phyloP scores from a whole-genome alignment of 2,113 vertebrate genomes.

The Microtus ochrogaster region DNA sequence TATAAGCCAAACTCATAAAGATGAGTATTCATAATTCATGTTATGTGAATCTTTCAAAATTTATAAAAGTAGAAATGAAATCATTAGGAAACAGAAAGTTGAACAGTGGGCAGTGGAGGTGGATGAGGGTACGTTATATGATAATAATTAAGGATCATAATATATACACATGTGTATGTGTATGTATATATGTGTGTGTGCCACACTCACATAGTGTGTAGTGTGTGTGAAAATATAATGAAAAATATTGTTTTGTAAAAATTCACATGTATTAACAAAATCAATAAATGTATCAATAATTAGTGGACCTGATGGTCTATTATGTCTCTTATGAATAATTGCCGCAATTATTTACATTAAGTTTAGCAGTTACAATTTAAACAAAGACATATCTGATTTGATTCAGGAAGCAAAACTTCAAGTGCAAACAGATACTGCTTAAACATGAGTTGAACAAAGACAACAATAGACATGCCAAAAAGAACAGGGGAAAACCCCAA shows the following conservation, averaged over 20 bases:
- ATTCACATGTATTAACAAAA: neutral
- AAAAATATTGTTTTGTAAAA: neutral
- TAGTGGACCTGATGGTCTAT: fast-evolving
- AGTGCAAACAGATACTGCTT: neutral
- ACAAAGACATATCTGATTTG: neutral
- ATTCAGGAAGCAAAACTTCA: neutral
- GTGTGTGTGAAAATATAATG: neutral
- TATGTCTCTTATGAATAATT: neutral
- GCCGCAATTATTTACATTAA: neutral
- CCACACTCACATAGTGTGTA: too few species aligned
- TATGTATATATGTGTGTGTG: neutral
- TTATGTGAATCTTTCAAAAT: neutral
- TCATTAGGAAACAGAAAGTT: neutral
- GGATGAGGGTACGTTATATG: neutral
- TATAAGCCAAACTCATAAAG: neutral
- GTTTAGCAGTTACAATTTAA: neutral
- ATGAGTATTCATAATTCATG: neutral
- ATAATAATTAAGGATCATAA: too few species aligned
- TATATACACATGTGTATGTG: too few species aligned
- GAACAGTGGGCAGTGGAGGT: neutral
- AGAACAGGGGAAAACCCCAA: neutral
- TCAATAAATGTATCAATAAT: too few species aligned
- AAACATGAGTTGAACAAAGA: neutral
- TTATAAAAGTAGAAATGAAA: neutral
- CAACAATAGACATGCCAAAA: too few species aligned